Evolutionary conservation across 2,797 vertebrate genomes (phyloP).

Genomic region (Poeciliopsis presidionis): DNA sequence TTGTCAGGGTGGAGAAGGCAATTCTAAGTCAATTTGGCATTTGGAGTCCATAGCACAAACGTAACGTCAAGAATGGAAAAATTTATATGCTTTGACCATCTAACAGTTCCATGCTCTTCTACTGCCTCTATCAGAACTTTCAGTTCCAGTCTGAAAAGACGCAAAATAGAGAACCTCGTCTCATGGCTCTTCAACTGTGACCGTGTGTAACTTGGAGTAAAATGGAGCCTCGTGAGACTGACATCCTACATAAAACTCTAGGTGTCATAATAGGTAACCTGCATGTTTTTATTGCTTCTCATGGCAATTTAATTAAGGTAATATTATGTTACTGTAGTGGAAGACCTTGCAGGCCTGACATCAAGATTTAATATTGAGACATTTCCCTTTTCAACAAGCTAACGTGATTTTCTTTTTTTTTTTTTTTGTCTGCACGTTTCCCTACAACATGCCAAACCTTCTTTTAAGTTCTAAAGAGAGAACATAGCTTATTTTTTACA

Average conservation of each 20-base stretch:
- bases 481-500: neutral
- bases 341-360: slow-evolving; percentile 8
- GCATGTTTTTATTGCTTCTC: slow-evolving; percentile 19
- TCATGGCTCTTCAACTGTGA: slow-evolving; percentile 6
- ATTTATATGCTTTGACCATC: slow-evolving; percentile 16
- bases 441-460: neutral
- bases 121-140: neutral
- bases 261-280: slow-evolving; percentile 4
- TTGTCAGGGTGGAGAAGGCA: slow-evolving; percentile 21
- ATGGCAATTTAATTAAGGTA: slow-evolving; percentile 25
- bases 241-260: neutral
- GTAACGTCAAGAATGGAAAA: slow-evolving; percentile 16
- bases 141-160: neutral
- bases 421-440: slow-evolving; percentile 8
- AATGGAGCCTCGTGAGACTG: slow-evolving; percentile 4
- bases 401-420: neutral
- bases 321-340: slow-evolving; percentile 3
- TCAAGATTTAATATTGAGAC: slow-evolving; percentile 20
- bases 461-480: neutral
- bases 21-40: slow-evolving; percentile 36
- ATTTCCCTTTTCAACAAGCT: neutral
- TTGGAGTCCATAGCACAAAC: neutral
- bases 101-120: slow-evolving; percentile 14
- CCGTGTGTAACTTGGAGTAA: neutral
- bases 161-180: neutral